Base-by-base conservation (phyloP, 2,113 vertebrate genomes). In the Pholis gunnellus region DNA sequence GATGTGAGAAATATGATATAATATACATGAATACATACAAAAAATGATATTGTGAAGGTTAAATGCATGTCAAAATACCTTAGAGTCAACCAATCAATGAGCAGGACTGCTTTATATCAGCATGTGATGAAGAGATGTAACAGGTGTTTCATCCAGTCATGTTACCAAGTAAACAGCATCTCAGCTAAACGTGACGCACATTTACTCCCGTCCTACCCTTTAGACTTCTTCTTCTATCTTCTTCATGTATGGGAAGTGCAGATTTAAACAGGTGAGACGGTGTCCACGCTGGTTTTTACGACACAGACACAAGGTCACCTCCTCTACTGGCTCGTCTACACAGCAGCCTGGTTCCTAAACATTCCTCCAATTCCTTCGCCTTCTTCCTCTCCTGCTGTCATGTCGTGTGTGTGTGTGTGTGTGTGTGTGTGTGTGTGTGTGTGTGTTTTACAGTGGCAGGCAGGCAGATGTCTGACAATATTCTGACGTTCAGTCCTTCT, bases 391-490 rank as follows among this genome's bases (percentile, higher is more conserved):
- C 76, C 72, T 70, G 63, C 78, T 71, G 75, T 83, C 59, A 63
- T 75, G 40, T 15, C 50, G 18, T 60, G 6, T 78, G 42, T 67
- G 18, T 61, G 27, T 72, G 15, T 71, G 77, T 68, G 42, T 34
- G 60, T 48, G 67, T 59, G 40, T 22, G 61, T 29, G 27, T 61
- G 61, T 48, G 50, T 59, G 34, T 34, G 34, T 34, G 34, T 34
- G 34, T 50, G 79, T 87, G 59, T 85, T n/a, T 64, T 69, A 57
- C 65, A 61, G 75, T 73, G 56, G 72, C 78, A 78, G 81, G 72
- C 83, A 67, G 85, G 79, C 87, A 85, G 87, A 88, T 92, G 90
- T 88, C 88, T 88, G 87, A 91, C 92, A 92, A 86, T 87, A 86
- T 85, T 91, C 75, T 89, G 87, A 92, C 75, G 75, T 88, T 52